Evolutionary conservation across 1,140 invertebrate genomes (phyloP).

Genomic region (Cydia strobilella): DNA sequence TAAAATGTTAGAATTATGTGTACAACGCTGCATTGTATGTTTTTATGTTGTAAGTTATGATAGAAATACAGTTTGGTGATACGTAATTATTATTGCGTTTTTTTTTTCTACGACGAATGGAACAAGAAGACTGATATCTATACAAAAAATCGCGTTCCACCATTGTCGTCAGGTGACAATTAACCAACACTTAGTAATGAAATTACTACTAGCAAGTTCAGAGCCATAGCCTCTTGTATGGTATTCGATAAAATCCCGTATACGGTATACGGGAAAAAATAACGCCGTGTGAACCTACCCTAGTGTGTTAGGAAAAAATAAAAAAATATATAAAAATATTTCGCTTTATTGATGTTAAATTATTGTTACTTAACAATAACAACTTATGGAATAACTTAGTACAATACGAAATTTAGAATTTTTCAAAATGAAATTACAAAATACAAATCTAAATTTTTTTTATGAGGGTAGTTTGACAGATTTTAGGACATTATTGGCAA

Average conservation of each 20-base stretch:
- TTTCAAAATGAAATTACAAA: conserved; percentile 10
- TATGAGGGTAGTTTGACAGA: conserved; percentile 16
- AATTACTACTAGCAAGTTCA: too few species aligned
- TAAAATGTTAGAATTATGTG: conserved; percentile 37
- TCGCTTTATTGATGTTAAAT: conserved; percentile 67
- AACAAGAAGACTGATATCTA: not conserved
- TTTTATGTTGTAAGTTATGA: conserved; percentile 49
- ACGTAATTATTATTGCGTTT: conserved; percentile 40
- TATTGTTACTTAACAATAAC: conserved; percentile 63
- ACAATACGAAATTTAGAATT: conserved; percentile 41
- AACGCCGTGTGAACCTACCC: too few species aligned
- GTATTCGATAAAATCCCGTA: too few species aligned
- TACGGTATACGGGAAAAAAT: too few species aligned
- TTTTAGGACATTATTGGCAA: conserved; percentile 26
- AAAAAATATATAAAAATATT: conserved; percentile 69
- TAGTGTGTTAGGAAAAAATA: conserved; percentile 32
- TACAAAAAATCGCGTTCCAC: too few species aligned
- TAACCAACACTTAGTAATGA: too few species aligned
- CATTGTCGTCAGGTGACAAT: too few species aligned
- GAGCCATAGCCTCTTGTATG: too few species aligned
- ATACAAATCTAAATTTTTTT: not conserved
- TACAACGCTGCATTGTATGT: conserved; percentile 43
- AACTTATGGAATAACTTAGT: conserved; percentile 51
- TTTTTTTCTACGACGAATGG: not conserved
- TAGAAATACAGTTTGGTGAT: conserved; percentile 49